Evolutionary conservation across 2,888 invertebrate genomes (phyloP).

Genomic region (Cartodere bifasciata): DNA sequence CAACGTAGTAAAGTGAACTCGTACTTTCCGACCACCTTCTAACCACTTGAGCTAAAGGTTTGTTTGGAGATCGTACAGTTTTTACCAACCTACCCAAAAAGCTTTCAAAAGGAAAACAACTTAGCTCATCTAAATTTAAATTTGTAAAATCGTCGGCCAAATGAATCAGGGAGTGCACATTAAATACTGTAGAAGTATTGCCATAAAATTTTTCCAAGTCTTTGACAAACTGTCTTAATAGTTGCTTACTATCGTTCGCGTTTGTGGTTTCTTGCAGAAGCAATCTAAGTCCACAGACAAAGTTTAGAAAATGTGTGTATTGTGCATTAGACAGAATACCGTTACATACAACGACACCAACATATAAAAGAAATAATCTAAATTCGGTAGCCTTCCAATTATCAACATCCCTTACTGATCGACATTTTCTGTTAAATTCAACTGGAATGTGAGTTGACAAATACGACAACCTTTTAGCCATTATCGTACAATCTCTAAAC

Average conservation of each 20-base stretch:
- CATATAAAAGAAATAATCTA: background rate
- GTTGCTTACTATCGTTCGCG: too few relatives aligned
- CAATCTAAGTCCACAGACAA: too few relatives aligned
- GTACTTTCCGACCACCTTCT: background rate
- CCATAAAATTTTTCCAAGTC: background rate
- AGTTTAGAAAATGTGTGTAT: constrained; percentile 1
- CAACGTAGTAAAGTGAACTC: too few relatives aligned
- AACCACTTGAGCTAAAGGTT: background rate
- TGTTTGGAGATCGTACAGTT: background rate
- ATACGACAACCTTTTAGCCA: too few relatives aligned
- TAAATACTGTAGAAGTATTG: background rate
- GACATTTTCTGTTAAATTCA: background rate
- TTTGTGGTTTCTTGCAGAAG: too few relatives aligned
- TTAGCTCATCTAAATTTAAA: background rate
- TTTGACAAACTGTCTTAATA: background rate
- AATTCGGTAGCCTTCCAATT: background rate
- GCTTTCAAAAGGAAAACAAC: constrained; percentile 1
- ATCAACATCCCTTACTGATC: background rate
- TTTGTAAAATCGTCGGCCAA: background rate
- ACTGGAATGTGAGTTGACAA: background rate
- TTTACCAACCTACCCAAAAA: background rate
- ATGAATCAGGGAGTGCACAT: background rate
- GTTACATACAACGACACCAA: background rate
- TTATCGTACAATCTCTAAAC: too few relatives aligned
- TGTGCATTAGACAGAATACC: background rate